phyloP scores from a whole-genome alignment of 2,113 vertebrate species.

The Tetrao urogallus region DNA sequence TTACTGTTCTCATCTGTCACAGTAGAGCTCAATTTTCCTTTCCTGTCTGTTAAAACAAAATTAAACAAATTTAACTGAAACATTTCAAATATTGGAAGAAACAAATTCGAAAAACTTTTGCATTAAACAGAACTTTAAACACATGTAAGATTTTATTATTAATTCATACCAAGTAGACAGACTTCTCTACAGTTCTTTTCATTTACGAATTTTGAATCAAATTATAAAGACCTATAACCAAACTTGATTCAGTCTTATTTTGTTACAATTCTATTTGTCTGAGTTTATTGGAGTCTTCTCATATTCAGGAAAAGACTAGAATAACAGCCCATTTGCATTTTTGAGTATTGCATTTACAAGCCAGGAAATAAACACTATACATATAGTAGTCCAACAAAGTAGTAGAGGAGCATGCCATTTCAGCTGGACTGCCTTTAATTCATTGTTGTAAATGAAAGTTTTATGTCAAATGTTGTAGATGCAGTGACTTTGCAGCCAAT shows the following conservation, averaged over 20 bases:
- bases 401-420: background rate
- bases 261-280: background rate
- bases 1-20: constrained; percentile 32
- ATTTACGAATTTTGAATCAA: background rate
- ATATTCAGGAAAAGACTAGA: background rate
- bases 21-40: background rate
- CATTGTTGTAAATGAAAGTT: background rate
- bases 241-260: background rate
- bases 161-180: background rate
- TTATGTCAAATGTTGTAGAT: background rate
- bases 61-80: background rate
- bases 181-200: background rate
- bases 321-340: background rate
- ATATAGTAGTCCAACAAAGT: fast-evolving
- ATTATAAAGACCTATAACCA: background rate
- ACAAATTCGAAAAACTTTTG: background rate
- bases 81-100: background rate
- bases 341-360: background rate
- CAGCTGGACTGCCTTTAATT: background rate
- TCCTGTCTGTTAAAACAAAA: constrained; percentile 30
- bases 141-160: background rate
- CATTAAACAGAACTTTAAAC: background rate
- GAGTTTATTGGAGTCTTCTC: background rate
- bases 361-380: background rate
- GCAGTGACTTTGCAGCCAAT: background rate